A percentile compares a stretch with the other conserved stretches of the same genome.
phyloP scores from a whole-genome alignment of 2,113 vertebrate species.

The Clarias batrachus region DNA sequence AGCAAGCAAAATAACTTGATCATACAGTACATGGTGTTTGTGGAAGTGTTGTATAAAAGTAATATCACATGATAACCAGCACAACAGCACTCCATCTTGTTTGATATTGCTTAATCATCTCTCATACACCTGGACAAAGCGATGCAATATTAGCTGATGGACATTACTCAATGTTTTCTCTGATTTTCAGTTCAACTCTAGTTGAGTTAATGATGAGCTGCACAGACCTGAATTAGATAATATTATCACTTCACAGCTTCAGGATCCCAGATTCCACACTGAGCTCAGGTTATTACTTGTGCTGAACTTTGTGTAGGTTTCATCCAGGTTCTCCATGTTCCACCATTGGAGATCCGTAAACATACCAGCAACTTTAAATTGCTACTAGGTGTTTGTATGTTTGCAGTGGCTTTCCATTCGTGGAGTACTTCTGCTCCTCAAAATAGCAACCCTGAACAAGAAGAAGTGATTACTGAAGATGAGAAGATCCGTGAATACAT shows the following conservation, averaged over 20 bases:
- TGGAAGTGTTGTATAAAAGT: too few relatives aligned
- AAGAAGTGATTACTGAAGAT: neutral
- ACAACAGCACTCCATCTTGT: too few relatives aligned
- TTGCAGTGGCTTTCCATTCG: neutral
- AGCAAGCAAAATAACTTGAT: too few relatives aligned
- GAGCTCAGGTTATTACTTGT: too few relatives aligned
- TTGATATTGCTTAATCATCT: neutral
- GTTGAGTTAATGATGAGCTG: neutral
- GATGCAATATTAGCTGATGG: neutral
- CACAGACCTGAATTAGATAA: too few relatives aligned
- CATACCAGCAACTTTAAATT: neutral
- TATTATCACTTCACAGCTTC: neutral
- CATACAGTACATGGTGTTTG: too few relatives aligned
- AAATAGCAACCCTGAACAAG: neutral
- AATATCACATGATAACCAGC: too few relatives aligned
- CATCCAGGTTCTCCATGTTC: neutral
- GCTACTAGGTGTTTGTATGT: neutral
- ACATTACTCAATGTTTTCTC: neutral
- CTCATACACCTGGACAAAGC: neutral
- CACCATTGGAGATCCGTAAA: neutral
- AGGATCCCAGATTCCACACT: neutral
- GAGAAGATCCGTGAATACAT: neutral
- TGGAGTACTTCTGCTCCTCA: neutral
- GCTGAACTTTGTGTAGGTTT: neutral
- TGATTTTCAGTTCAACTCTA: neutral